Base-by-base conservation (phyloP, 2,113 vertebrate species). In the Callopanchax toddi region DNA sequence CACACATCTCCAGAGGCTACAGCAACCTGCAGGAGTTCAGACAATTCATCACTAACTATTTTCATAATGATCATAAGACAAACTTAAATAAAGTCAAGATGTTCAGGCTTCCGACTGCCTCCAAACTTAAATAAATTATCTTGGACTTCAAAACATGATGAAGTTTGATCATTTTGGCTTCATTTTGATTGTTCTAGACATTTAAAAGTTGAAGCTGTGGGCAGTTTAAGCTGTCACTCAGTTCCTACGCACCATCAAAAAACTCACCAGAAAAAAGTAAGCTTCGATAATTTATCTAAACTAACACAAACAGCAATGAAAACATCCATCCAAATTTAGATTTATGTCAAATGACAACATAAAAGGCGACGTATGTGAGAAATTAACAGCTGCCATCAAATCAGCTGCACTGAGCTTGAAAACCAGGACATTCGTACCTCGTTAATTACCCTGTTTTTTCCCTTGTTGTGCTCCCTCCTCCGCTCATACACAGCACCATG, bases 1-100 rank as follows among this genome's bases (percentile, higher is more conserved):
- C 95, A 98, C 22, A 95, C 73, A 9, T 92, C 92, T 15, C 95
- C 94, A 74, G 91, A 95, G 0, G 81, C 71, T 45, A 87, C 57
- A 11, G 86, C 87, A 5, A 94, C 71, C 96, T 96, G 76, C 16
- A 40, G 20, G 44, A 56, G 63, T 18, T 20, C 18, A 45, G 11
- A 36, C 12, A 58, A 51, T 9, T 20, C 20, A 18, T 34, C 2
- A 2, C 3, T 13, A 34, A 15, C n/a, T 26, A 45, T 6, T 10
- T 23, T 20, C 12, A 55, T 18, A 50, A 42, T 21, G 4, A 42
- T 23, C 17, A 3, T 5, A 42, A 21, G 21, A 21, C 7, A 32
- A 32, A 32, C 29, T 32, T 32, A 6, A 32, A 9, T 32, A 32
- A 32, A 32, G 29, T 4, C 29, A 16, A 12, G 32, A 37, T 54